Conservation (phyloP, 35 echinoderm and acorn worm genomes). For the Diadema setosum region DNA sequence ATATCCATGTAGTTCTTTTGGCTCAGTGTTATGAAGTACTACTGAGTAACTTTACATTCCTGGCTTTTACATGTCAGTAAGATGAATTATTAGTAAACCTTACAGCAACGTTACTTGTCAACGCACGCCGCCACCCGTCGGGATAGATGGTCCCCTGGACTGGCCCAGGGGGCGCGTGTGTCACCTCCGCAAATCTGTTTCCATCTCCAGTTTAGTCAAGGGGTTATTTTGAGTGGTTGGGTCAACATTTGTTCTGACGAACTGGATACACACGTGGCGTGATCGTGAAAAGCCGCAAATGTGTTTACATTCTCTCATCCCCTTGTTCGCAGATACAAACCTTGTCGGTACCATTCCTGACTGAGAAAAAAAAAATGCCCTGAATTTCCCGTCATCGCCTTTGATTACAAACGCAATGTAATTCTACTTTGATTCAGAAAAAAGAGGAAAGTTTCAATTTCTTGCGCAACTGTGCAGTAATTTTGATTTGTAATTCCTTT, state of each 20-base stretch:
- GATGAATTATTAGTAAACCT: neutral
- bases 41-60: neutral
- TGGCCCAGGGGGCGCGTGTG: neutral
- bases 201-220: neutral
- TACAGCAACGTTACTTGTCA: neutral
- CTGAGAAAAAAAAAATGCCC: too few species aligned
- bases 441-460: too few species aligned
- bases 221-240: neutral
- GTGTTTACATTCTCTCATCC: slow-evolving; percentile 9
- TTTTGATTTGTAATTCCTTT: too few species aligned
- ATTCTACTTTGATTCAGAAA: too few species aligned
- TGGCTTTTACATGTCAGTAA: neutral
- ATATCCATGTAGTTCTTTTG: too few species aligned
- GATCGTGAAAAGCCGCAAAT: neutral
- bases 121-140: neutral
- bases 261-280: neutral
- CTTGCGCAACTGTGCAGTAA: too few species aligned
- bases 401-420: too few species aligned
- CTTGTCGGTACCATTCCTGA: too few species aligned
- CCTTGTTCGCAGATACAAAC: too few species aligned
- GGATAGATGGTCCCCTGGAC: neutral
- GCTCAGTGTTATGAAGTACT: too few species aligned
- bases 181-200: neutral
- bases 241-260: neutral
- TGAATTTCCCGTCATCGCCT: too few species aligned